These are phyloP conservation scores for Prionailurus viverrinus DNA, from an alignment of 2,113 vertebrate genomes.

Conservation along the genomic window DNA sequence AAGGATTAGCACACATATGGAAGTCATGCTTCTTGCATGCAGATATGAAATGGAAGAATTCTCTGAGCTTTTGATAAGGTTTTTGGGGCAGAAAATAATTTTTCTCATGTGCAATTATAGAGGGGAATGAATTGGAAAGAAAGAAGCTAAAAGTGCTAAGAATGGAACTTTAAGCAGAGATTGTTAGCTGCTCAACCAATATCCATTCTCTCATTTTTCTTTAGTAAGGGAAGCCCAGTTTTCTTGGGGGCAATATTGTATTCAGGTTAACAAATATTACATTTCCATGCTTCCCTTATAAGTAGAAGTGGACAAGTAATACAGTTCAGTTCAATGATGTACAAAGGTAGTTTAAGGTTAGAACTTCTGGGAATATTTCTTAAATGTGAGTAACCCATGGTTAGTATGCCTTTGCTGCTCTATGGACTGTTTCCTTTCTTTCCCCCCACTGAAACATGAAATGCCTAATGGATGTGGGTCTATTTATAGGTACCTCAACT, in stretches of 20 bases:
- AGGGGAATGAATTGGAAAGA: conserved; percentile 34
- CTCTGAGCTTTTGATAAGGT: conserved; percentile 33
- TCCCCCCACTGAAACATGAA: not conserved
- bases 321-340: not conserved
- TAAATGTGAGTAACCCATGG: not conserved
- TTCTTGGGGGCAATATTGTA: not conserved
- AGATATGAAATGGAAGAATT: conserved; percentile 8
- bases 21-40: not conserved
- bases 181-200: not conserved
- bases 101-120: conserved; percentile 30
- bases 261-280: not conserved
- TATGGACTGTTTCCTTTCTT: not conserved
- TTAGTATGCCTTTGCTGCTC: not conserved
- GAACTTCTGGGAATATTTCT: not conserved
- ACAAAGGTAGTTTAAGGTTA: conserved; percentile 5
- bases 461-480: not conserved
- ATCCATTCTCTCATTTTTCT: not conserved
- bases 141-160: not conserved
- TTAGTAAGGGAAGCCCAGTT: not conserved
- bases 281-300: not conserved
- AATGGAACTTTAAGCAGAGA: not conserved
- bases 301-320: not conserved
- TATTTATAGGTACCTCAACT: not conserved
- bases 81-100: conserved; percentile 52
- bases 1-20: not conserved